Conservation (phyloP, 2,888 invertebrate genomes). For the Lycophotia porphyrea region DNA sequence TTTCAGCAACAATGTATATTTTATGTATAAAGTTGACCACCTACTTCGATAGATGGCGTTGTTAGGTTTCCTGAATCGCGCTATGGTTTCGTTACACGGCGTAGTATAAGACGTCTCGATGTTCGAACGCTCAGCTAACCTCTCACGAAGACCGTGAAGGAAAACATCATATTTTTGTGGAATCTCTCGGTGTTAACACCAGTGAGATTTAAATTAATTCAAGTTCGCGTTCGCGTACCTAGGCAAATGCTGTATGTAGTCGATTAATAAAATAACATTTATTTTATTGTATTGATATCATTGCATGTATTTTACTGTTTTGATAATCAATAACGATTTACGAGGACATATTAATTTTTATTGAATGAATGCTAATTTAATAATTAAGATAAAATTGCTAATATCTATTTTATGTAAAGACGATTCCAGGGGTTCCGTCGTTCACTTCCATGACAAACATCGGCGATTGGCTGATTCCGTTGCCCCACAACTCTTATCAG, state of each 20-base stretch:
- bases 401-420: neutral
- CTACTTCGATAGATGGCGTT: slow-evolving; percentile 18
- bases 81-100: slow-evolving; percentile 23
- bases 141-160: slow-evolving; percentile 7
- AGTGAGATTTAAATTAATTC: neutral
- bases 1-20: neutral
- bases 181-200: neutral
- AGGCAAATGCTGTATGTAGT: no score
- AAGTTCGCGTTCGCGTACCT: no score
- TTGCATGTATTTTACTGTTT: no score
- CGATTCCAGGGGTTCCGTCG: rapidly evolving
- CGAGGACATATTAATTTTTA: no score
- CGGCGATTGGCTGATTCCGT: no score
- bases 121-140: rapidly evolving
- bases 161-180: slow-evolving; percentile 22
- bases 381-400: neutral
- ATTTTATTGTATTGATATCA: no score
- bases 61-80: slow-evolving; percentile 25
- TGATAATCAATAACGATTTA: no score
- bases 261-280: no score
- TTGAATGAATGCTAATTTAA: no score
- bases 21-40: neutral
- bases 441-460: neutral
- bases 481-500: neutral
- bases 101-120: neutral